Conservation (phyloP, 2,888 invertebrate species). For the Drosophila fulvimacula region DNA sequence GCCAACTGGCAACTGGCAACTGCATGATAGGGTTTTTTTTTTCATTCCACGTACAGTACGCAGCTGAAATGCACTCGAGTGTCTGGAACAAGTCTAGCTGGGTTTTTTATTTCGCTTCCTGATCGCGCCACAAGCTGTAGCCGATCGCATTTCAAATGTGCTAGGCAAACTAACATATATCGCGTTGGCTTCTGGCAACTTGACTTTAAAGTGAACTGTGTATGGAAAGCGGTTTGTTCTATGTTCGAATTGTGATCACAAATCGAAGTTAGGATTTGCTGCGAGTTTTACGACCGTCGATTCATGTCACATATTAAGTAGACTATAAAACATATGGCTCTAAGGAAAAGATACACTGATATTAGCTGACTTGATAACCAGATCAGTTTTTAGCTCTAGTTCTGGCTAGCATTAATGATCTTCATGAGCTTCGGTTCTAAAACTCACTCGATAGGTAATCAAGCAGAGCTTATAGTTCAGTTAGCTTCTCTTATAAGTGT, state of each 20-base stretch:
- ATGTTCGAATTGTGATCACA: not conserved
- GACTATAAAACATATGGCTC: not conserved
- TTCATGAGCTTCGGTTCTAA: not conserved
- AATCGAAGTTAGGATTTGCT: not conserved
- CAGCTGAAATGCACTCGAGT: slow-evolving; percentile 1
- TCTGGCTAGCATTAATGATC: not conserved
- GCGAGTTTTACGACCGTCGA: not conserved
- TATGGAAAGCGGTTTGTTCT: not conserved
- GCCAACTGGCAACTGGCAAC: slow-evolving; percentile 8
- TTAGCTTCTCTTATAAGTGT: not conserved
- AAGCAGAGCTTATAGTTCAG: not conserved
- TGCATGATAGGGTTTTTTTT: slow-evolving; percentile 2
- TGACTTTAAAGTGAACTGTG: not conserved
- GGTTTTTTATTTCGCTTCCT: slow-evolving; percentile 15
- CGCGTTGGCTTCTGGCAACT: not conserved
- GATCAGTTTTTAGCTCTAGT: not conserved
- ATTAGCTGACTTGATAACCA: not conserved
- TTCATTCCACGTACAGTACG: slow-evolving; percentile 11
- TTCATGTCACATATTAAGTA: not conserved
- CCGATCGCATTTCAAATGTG: not conserved
- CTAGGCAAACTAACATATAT: not conserved
- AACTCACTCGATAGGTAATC: not conserved
- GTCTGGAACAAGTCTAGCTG: slow-evolving; percentile 24
- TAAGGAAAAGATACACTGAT: not conserved
- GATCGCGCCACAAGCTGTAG: slow-evolving; percentile 2